Evolutionary conservation across 1,140 invertebrate species (phyloP).

Genomic region (Telenomus remus): DNA sequence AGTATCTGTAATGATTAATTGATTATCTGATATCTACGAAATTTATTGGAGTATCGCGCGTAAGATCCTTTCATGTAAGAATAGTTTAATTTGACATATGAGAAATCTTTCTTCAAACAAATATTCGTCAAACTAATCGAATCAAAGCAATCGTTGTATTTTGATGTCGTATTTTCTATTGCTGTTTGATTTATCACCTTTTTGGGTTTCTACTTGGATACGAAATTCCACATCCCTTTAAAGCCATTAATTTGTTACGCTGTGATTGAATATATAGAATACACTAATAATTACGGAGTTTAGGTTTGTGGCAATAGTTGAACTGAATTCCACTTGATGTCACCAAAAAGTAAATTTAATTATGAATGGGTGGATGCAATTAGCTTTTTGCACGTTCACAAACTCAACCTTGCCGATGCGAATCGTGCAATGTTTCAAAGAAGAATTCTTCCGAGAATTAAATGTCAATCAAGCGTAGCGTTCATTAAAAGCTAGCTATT

Average conservation of each 20-base stretch:
- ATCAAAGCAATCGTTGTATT: too few relatives aligned
- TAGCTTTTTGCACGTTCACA: constrained; percentile 66
- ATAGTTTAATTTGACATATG: constrained; percentile 42
- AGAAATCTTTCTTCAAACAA: background rate
- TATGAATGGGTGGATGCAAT: constrained; percentile 65
- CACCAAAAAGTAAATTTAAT: constrained; percentile 69
- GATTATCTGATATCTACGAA: constrained; percentile 46
- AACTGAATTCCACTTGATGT: constrained; percentile 62
- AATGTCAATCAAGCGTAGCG: constrained; percentile 69
- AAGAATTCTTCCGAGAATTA: constrained; percentile 69
- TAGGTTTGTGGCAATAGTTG: constrained; percentile 54
- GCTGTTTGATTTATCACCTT: too few relatives aligned
- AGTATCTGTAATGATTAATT: constrained; percentile 58
- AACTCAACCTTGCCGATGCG: constrained; percentile 32
- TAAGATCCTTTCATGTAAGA: constrained; percentile 42
- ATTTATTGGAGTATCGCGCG: constrained; percentile 49
- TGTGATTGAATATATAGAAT: constrained; percentile 12
- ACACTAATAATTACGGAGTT: constrained; percentile 7
- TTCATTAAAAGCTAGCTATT: constrained; percentile 63
- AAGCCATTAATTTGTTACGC: background rate
- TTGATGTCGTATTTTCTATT: too few relatives aligned
- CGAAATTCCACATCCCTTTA: too few relatives aligned
- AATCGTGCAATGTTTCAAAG: constrained; percentile 56
- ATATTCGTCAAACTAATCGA: too few relatives aligned
- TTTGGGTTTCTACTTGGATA: too few relatives aligned